Evolutionary conservation across 2,113 vertebrate species (phyloP).

Genomic region (Lamprologus lemairii): DNA sequence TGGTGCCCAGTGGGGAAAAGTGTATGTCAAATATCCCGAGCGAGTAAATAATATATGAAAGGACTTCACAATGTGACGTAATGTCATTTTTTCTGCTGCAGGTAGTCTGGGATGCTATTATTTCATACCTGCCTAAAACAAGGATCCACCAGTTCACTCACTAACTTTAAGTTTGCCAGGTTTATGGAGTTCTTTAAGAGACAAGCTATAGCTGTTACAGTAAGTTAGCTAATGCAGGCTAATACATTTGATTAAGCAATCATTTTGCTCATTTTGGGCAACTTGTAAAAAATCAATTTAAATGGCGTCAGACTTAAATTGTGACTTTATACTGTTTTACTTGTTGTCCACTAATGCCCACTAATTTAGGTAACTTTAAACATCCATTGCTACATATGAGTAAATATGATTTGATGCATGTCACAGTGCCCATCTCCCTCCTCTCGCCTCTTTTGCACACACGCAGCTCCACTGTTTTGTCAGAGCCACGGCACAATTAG

Average conservation of each 20-base stretch:
- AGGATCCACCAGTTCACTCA: not conserved
- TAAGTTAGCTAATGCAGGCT: not conserved
- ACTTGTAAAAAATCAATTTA: not conserved
- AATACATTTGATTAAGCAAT: not conserved
- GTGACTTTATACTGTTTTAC: not conserved
- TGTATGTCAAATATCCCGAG: not conserved
- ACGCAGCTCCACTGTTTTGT: accelerated
- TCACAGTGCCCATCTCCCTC: not conserved
- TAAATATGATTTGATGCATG: not conserved
- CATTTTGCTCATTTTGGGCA: not conserved
- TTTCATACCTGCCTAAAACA: not conserved
- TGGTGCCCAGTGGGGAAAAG: not conserved
- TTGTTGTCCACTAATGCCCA: not conserved
- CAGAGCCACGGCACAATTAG: not conserved
- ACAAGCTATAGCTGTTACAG: not conserved
- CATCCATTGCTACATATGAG: not conserved
- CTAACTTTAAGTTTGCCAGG: not conserved
- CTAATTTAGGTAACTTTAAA: not conserved
- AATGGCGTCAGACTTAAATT: not conserved
- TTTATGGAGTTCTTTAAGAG: not conserved
- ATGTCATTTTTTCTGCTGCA: not conserved
- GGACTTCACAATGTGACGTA: not conserved
- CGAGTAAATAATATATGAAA: not conserved
- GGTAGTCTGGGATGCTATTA: not conserved
- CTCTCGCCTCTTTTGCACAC: not conserved